phyloP scores from a whole-genome alignment of 2,888 invertebrate species.

The Phortica okadai region DNA sequence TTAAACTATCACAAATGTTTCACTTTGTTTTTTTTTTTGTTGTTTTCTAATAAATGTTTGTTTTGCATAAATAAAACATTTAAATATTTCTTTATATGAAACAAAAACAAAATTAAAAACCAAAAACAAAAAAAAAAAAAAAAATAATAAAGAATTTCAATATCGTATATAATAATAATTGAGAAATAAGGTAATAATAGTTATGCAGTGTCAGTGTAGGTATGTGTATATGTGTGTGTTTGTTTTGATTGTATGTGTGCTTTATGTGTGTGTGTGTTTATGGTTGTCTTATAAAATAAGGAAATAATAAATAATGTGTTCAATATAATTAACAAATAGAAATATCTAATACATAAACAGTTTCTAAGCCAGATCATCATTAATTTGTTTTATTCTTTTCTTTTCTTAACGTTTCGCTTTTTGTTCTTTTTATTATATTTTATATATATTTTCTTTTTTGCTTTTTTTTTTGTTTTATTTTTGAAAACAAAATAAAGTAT shows the following conservation, averaged over 20 bases:
- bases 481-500: too few relatives aligned
- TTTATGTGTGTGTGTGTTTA: conserved; percentile 22
- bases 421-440: conserved; percentile 3
- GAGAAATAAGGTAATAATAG: background rate
- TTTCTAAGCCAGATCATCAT: background rate
- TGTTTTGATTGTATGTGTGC: conserved; percentile 20
- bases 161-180: background rate
- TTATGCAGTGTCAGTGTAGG: conserved; percentile 5
- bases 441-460: background rate
- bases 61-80: conserved; percentile 22
- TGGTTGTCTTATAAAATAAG: conserved; percentile 34
- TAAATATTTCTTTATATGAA: background rate
- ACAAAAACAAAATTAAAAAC: conserved; percentile 38
- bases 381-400: background rate
- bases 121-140: conserved; percentile 44
- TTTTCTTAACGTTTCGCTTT: background rate
- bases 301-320: conserved; percentile 47
- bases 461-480: background rate
- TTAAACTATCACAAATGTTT: conserved; percentile 30
- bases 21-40: conserved; percentile 32
- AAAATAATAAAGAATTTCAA: background rate
- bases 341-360: conserved; percentile 17
- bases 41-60: conserved; percentile 25
- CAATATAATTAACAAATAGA: conserved; percentile 18
- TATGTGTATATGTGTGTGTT: conserved; percentile 35